A percentile compares a stretch with the other conserved stretches of the same genome.
These are phyloP conservation scores for Dioctria rufipes DNA, from an alignment of 2,888 invertebrate species.

Conservation along the genomic window DNA sequence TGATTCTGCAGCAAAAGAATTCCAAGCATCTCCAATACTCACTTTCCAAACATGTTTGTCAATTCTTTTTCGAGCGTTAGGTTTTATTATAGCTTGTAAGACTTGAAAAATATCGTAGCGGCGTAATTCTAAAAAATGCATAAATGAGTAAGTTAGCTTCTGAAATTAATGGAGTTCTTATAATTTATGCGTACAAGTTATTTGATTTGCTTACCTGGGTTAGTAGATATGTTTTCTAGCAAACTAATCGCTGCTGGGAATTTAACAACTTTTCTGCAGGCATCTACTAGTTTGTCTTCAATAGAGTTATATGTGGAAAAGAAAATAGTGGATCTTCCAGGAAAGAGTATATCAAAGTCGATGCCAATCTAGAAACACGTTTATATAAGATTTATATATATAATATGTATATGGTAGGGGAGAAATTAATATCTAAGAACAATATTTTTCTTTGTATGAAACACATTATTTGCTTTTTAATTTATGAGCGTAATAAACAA, in stretches of 20 bases:
- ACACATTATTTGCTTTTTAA: no score
- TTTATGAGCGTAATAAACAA: no score
- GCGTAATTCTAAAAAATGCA: background rate
- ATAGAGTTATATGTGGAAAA: background rate
- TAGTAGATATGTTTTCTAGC: background rate
- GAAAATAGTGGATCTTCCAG: background rate
- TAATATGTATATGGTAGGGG: no score
- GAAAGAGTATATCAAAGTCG: background rate
- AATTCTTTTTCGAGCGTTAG: background rate
- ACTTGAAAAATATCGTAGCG: background rate
- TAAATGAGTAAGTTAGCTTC: no score
- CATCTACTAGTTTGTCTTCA: slow-evolving; percentile 1
- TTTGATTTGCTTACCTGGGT: background rate
- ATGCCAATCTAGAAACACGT: background rate
- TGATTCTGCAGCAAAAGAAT: slow-evolving; percentile 4
- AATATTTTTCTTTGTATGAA: no score
- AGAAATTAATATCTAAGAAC: no score
- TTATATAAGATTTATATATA: background rate
- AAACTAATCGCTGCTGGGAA: background rate
- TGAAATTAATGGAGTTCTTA: no score
- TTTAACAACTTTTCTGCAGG: background rate
- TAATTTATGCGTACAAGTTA: background rate
- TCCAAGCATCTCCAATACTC: background rate
- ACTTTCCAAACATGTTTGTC: background rate
- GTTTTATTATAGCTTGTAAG: no score